phyloP scores from a whole-genome alignment of 2,888 invertebrate genomes.

The Alcis repandata region DNA sequence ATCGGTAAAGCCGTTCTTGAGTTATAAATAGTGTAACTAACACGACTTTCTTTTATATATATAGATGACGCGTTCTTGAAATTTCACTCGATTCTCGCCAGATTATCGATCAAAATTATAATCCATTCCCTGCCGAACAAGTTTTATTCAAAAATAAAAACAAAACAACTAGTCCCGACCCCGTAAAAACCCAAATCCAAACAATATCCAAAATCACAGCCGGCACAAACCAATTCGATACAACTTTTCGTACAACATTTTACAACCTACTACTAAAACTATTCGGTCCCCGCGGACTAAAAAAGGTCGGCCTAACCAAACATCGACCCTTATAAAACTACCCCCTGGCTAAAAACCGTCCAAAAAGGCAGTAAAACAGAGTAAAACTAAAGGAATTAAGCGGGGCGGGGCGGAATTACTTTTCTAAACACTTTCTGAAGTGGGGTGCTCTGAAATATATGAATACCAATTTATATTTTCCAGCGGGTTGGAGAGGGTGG shows the following conservation, averaged over 20 bases:
- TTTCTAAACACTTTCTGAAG: conserved; percentile 82
- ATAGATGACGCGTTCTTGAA: no score
- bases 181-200: conserved; percentile 1
- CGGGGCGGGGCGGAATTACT: conserved; percentile 78
- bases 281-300: conserved; percentile 75
- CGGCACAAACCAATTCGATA: conserved; percentile 52
- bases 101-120: no score
- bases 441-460: conserved; percentile 75
- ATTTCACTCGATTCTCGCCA: no score
- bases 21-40: no score
- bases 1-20: no score
- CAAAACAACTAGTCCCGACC: neutral
- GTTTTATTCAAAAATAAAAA: neutral
- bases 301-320: conserved; percentile 86
- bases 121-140: neutral
- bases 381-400: conserved; percentile 86
- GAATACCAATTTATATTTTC: conserved; percentile 86
- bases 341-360: conserved; percentile 76
- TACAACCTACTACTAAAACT: conserved; percentile 76
- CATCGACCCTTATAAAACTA: conserved; percentile 84
- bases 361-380: conserved; percentile 86
- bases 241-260: conserved; percentile 74
- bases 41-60: no score
- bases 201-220: conserved; percentile 23
- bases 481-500: conserved; percentile 60